Conservation (phyloP, 2,113 vertebrate genomes). For the Boleophthalmus pectinirostris region DNA sequence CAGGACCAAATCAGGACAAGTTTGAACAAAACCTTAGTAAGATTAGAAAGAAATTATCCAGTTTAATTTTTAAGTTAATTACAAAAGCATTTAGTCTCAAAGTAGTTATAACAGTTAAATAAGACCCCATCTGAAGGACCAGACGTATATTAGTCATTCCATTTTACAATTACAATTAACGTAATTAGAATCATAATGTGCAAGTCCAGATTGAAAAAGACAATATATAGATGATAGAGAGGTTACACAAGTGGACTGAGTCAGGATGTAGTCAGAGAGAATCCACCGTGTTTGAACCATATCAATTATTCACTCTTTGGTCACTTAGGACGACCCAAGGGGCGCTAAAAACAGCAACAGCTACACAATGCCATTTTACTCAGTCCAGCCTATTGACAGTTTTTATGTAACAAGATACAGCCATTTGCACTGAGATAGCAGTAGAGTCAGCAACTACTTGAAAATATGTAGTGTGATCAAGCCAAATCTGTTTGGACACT, state of each 20-base stretch:
- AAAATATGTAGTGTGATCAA: conserved; percentile 13
- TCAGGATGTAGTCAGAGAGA: conserved; percentile 48
- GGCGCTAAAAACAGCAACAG: conserved; percentile 58
- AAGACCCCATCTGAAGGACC: too few relatives aligned
- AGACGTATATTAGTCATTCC: too few relatives aligned
- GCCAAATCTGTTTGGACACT: neutral
- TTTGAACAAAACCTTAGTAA: too few relatives aligned
- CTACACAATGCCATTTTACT: conserved; percentile 49
- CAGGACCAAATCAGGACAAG: too few relatives aligned
- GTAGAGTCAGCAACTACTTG: neutral
- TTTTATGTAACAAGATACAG: conserved; percentile 47
- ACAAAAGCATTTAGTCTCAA: neutral
- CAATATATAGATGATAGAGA: neutral
- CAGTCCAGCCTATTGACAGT: conserved; percentile 35
- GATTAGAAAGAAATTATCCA: neutral
- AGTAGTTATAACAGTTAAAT: too few relatives aligned
- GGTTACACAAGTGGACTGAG: conserved; percentile 41
- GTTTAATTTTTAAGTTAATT: neutral
- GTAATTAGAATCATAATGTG: too few relatives aligned
- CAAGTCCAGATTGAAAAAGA: neutral
- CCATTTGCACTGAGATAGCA: conserved; percentile 26
- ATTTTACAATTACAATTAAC: too few relatives aligned
- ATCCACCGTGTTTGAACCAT: conserved; percentile 53
- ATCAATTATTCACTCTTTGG: conserved; percentile 69
- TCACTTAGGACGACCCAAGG: conserved; percentile 57